These are phyloP conservation scores for Drosophila pullipes DNA, from an alignment of 2,888 invertebrate species.

Conservation along the genomic window DNA sequence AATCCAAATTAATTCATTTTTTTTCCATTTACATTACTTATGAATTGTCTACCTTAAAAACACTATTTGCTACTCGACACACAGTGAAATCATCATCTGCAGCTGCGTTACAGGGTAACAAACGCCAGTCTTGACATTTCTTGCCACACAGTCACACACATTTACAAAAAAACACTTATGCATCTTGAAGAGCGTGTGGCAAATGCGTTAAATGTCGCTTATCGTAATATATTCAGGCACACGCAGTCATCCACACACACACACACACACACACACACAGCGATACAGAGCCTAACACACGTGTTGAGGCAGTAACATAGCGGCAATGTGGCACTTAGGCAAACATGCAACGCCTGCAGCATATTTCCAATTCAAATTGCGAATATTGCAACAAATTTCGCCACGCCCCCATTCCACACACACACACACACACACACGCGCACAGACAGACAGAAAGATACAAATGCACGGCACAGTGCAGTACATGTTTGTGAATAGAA, in stretches of 20 bases:
- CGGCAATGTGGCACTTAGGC: slow-evolving; percentile 57
- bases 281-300: slow-evolving; percentile 16
- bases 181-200: slow-evolving; percentile 58
- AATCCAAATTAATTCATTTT: neutral
- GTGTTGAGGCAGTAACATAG: slow-evolving; percentile 16
- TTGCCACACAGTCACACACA: slow-evolving; percentile 5
- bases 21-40: neutral
- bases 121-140: slow-evolving; percentile 47
- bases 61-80: neutral
- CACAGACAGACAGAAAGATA: neutral
- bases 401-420: neutral
- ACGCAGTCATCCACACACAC: slow-evolving; percentile 16
- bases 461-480: neutral
- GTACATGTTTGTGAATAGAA: slow-evolving; percentile 6
- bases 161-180: slow-evolving; percentile 29
- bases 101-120: slow-evolving; percentile 29
- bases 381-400: slow-evolving; percentile 72
- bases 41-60: neutral
- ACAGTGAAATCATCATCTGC: slow-evolving; percentile 12
- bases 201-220: slow-evolving; percentile 72
- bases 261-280: neutral
- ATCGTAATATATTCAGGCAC: slow-evolving; percentile 61
- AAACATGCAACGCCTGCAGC: slow-evolving; percentile 71
- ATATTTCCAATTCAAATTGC: slow-evolving; percentile 72
- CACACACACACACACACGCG: neutral